phyloP scores from a whole-genome alignment of 2,113 vertebrate genomes.

The Anolis sagrei region DNA sequence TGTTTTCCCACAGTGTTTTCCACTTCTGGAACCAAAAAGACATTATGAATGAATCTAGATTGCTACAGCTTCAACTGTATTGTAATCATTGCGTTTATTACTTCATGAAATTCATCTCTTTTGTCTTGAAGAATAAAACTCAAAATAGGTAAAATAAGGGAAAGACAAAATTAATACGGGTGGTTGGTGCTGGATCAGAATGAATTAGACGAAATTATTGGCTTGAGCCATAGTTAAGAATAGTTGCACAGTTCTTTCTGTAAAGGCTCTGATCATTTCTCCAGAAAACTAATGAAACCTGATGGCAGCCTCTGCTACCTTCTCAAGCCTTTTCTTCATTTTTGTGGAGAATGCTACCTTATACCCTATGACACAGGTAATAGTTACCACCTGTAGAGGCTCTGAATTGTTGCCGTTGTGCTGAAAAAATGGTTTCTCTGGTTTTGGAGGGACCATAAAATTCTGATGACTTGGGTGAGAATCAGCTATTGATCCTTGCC shows the following conservation, averaged over 20 bases:
- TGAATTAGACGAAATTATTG: constrained; percentile 8
- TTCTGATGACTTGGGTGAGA: not conserved
- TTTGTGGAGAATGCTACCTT: constrained; percentile 22
- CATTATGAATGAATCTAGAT: constrained; percentile 56
- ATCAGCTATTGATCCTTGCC: not conserved
- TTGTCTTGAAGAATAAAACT: constrained; percentile 37
- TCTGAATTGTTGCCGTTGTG: constrained; percentile 23
- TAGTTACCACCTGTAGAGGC: constrained; percentile 1
- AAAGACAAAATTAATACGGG: constrained; percentile 36
- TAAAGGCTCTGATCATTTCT: not conserved
- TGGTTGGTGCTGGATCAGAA: constrained; percentile 2
- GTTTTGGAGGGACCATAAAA: not conserved
- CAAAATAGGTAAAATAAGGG: constrained; percentile 45
- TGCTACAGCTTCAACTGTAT: constrained; percentile 31
- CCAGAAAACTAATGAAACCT: constrained; percentile 17
- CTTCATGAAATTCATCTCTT: constrained; percentile 41
- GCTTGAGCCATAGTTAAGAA: constrained; percentile 23
- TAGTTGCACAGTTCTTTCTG: constrained; percentile 21
- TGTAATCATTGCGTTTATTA: constrained; percentile 38
- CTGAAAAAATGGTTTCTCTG: not conserved
- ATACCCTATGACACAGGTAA: constrained; percentile 27
- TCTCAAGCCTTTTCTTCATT: not conserved
- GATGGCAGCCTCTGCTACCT: constrained; percentile 31
- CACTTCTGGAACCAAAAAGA: constrained; percentile 45
- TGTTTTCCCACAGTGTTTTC: constrained; percentile 41